Percentiles rank a stretch among this genome's conserved stretches.
phyloP scores from a whole-genome alignment of 2,113 vertebrate genomes.

The Cranoglanis bouderius region DNA sequence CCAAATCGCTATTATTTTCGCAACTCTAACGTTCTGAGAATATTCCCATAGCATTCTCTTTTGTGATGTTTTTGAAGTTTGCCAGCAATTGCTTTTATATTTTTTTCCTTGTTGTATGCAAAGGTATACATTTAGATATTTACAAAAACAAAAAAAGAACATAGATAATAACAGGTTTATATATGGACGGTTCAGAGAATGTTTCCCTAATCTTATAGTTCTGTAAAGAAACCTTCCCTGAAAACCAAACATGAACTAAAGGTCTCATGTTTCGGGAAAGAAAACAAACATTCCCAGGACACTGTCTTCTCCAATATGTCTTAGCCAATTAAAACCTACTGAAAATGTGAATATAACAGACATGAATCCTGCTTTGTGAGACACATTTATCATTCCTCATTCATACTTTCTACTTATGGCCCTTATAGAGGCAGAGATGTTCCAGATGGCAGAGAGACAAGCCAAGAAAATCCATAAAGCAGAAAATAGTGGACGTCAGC shows the following conservation, averaged over 20 bases:
- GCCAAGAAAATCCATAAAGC: slow-evolving; percentile 14
- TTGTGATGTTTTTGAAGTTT: background rate
- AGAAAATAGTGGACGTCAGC: slow-evolving; percentile 11
- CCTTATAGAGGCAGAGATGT: background rate
- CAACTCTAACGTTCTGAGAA: background rate
- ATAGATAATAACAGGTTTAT: background rate
- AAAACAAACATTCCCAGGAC: background rate
- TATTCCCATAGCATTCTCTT: too few species aligned
- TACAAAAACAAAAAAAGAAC: background rate
- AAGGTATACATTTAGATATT: background rate
- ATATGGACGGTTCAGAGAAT: background rate
- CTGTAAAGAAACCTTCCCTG: background rate
- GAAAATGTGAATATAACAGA: background rate
- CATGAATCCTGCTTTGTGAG: background rate
- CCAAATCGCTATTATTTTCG: background rate
- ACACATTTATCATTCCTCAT: background rate
- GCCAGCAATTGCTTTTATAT: too few species aligned
- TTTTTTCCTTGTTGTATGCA: background rate
- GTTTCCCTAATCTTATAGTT: background rate
- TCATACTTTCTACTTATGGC: slow-evolving; percentile 3
- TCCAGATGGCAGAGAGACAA: slow-evolving; percentile 31
- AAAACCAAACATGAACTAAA: background rate
- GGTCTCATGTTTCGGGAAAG: background rate
- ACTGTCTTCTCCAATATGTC: background rate
- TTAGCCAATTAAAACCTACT: background rate